Evolutionary conservation across 2,113 vertebrate species (phyloP).

Genomic region (Plecotus auritus): DNA sequence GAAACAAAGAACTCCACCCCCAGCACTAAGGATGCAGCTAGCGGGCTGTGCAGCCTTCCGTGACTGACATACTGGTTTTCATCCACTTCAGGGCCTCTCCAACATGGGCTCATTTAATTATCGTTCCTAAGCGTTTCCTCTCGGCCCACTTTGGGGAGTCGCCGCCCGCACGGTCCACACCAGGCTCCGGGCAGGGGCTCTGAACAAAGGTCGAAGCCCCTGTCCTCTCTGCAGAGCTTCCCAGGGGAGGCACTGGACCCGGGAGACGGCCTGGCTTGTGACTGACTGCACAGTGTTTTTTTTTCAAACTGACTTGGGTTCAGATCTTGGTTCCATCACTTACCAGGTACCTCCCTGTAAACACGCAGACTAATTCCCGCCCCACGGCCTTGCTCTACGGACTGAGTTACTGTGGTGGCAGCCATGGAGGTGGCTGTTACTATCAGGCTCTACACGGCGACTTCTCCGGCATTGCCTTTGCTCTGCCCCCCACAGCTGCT

Average conservation of each 20-base stretch:
- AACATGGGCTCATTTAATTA: constrained; percentile 22
- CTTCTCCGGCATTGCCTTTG: neutral
- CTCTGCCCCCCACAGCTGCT: neutral
- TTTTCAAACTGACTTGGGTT: neutral
- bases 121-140: neutral
- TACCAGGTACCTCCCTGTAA: neutral
- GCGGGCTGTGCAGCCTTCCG: neutral
- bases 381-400: neutral
- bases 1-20: neutral
- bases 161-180: accelerated
- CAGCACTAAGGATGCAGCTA: neutral
- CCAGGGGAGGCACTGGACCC: neutral
- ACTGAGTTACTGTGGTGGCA: neutral
- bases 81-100: constrained; percentile 33
- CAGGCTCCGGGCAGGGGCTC: neutral
- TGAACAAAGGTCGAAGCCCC: neutral
- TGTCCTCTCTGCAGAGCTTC: neutral
- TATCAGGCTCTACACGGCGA: neutral
- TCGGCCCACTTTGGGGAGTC: neutral
- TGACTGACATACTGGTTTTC: constrained; percentile 33
- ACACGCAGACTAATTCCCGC: neutral
- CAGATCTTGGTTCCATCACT: neutral
- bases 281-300: neutral
- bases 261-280: neutral
- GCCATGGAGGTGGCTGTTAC: neutral